phyloP scores from a whole-genome alignment of 2,113 vertebrate genomes.

The human region DNA sequence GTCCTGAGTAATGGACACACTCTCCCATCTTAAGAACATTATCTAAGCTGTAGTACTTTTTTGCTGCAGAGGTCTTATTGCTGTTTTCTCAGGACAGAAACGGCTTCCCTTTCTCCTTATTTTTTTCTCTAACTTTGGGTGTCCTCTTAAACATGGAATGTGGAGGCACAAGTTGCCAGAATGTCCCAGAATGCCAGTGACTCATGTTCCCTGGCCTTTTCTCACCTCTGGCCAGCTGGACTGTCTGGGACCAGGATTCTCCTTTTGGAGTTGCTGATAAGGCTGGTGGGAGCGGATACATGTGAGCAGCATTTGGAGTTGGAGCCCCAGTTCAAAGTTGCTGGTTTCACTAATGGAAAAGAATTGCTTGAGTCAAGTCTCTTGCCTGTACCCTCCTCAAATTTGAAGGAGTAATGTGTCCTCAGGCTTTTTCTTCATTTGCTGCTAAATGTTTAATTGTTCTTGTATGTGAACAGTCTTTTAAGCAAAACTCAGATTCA shows the following conservation, averaged over 20 bases:
- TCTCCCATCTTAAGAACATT: neutral
- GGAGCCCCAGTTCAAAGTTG: neutral
- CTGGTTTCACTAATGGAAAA: neutral
- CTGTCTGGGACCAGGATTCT: neutral
- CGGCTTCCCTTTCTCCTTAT: neutral
- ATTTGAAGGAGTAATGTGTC: neutral
- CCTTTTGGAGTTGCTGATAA: neutral
- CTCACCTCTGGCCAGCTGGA: slow-evolving; percentile 18
- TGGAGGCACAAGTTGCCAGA: neutral
- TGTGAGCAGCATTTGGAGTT: neutral
- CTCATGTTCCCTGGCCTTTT: neutral
- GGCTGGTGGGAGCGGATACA: neutral
- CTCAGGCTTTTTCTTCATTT: neutral
- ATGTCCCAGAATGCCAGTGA: slow-evolving; percentile 1
- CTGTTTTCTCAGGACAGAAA: neutral
- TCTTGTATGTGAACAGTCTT: neutral
- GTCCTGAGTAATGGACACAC: neutral
- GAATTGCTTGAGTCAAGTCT: neutral
- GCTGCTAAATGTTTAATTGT: neutral
- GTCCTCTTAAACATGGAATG: neutral
- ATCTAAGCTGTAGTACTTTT: neutral
- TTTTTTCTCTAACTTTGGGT: neutral
- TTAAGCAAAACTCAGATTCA: neutral
- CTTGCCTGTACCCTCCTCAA: neutral
- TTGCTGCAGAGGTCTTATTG: neutral